A percentile compares a stretch with the other conserved stretches of the same genome.
These are phyloP conservation scores for Melieria omissa DNA, from an alignment of 2,888 invertebrate genomes.

Conservation along the genomic window DNA sequence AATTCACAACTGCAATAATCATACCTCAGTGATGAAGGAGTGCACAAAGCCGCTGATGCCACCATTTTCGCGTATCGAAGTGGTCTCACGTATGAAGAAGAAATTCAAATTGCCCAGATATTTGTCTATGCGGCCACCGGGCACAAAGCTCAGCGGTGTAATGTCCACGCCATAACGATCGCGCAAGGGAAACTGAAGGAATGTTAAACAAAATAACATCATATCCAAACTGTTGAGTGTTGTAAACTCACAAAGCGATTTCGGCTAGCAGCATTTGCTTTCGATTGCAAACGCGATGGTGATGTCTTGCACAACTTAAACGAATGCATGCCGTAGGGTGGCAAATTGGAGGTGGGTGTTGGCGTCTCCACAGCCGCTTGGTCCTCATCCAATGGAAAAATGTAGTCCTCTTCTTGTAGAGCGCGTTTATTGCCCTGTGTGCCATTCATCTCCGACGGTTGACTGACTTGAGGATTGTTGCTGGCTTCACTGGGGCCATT, in stretches of 20 bases:
- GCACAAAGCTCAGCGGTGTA: constrained; percentile 82
- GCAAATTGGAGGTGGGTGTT: constrained; percentile 55
- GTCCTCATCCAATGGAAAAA: constrained; percentile 86
- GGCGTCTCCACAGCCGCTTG: constrained; percentile 66
- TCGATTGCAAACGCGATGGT: constrained; percentile 66
- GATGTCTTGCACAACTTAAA: constrained; percentile 70
- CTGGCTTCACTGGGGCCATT: constrained; percentile 38
- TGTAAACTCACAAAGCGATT: constrained; percentile 35
- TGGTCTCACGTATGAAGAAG: constrained; percentile 95
- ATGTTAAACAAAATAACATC: too few relatives aligned
- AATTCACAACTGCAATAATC: not conserved
- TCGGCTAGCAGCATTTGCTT: constrained; percentile 18
- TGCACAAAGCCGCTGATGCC: constrained; percentile 95
- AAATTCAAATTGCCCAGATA: constrained; percentile 92
- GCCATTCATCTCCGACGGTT: constrained; percentile 18
- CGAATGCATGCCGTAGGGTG: constrained; percentile 61
- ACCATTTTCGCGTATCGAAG: constrained; percentile 89
- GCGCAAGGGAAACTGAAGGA: constrained; percentile 58
- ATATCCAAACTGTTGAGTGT: not conserved
- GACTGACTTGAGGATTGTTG: constrained; percentile 42
- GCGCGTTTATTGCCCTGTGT: constrained; percentile 51
- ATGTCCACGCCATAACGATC: constrained; percentile 77
- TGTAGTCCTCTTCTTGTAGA: constrained; percentile 78
- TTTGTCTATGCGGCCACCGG: constrained; percentile 80
- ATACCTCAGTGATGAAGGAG: constrained; percentile 88